These are phyloP conservation scores for Molothrus ater DNA, from an alignment of 2,797 vertebrate genomes.

Conservation along the genomic window DNA sequence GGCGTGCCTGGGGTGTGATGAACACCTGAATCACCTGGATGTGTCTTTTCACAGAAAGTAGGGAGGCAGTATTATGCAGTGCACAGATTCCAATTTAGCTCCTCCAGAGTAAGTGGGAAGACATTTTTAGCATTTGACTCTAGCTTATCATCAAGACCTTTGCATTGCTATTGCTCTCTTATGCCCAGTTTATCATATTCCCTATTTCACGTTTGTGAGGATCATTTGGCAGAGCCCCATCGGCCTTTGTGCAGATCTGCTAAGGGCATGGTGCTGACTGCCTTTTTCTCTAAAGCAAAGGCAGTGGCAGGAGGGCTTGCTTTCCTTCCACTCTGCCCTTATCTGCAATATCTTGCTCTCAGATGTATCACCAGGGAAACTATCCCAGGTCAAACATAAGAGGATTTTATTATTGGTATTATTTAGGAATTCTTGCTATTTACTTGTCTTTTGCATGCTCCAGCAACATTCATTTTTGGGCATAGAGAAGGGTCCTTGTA, in stretches of 20 bases:
- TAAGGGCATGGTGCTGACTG: neutral
- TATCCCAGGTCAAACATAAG: neutral
- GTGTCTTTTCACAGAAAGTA: neutral
- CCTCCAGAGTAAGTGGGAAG: neutral
- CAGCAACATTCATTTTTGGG: neutral
- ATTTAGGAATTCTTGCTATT: neutral
- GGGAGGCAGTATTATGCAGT: neutral
- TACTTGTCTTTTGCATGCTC: neutral
- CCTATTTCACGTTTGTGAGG: neutral
- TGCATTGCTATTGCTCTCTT: neutral
- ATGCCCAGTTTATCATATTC: neutral
- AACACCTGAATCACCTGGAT: neutral
- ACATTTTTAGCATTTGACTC: neutral
- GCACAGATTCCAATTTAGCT: neutral
- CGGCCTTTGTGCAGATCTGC: neutral
- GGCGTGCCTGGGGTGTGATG: neutral
- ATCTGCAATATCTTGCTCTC: neutral
- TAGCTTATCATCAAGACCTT: neutral
- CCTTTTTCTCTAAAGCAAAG: neutral
- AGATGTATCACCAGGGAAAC: neutral
- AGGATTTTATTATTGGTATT: neutral
- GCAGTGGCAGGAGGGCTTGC: neutral
- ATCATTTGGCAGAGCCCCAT: neutral
- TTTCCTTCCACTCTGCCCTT: neutral
- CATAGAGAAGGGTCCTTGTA: neutral